Evolutionary conservation across 2,113 vertebrate genomes (phyloP).

Genomic region (Orthochromis indermauri): DNA sequence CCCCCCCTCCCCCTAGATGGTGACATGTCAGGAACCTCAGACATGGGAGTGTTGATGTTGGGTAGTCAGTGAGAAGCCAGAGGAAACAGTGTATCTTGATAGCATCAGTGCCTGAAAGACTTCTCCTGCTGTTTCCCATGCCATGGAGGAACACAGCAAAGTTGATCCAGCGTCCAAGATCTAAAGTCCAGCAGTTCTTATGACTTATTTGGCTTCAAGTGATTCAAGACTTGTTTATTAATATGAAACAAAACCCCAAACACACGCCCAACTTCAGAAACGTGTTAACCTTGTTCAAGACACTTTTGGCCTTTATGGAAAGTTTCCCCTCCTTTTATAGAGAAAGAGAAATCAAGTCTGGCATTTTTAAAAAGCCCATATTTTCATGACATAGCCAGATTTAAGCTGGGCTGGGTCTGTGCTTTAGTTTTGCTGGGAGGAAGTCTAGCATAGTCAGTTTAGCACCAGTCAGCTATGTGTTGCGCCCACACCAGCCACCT

Average conservation of each 20-base stretch:
- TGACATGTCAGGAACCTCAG: background rate
- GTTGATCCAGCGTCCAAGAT: background rate
- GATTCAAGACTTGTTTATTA: background rate
- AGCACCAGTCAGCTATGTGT: background rate
- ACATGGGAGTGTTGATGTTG: background rate
- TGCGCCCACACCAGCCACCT: background rate
- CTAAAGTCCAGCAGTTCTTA: background rate
- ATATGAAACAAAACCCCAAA: background rate
- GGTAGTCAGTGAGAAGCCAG: background rate
- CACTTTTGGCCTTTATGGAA: background rate
- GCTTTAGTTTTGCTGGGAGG: background rate
- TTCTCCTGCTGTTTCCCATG: background rate
- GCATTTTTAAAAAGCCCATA: background rate
- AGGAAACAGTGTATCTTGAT: background rate
- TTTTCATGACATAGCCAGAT: background rate
- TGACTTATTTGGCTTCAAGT: background rate
- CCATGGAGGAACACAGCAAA: background rate
- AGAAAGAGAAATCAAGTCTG: background rate
- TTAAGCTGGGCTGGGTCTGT: background rate
- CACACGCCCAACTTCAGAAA: accelerated
- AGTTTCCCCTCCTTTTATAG: background rate
- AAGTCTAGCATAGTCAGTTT: background rate
- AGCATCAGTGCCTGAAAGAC: background rate
- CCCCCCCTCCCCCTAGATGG: background rate
- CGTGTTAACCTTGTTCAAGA: background rate